phyloP scores from a whole-genome alignment of 2,113 vertebrate genomes.

The Ahaetulla prasina region DNA sequence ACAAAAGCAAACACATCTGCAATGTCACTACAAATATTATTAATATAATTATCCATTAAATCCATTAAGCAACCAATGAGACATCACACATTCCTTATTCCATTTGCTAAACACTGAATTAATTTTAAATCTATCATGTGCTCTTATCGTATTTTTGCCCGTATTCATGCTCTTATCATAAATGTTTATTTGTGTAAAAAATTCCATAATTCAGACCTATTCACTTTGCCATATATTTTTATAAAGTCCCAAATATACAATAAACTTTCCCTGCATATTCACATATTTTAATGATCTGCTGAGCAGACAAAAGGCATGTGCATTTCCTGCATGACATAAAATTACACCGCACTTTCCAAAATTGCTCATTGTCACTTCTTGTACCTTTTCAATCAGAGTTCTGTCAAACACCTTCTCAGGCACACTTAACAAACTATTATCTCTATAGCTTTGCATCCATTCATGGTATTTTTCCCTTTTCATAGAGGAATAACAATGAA shows the following conservation, averaged over 20 bases:
- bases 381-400: neutral
- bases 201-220: neutral
- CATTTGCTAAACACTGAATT: neutral
- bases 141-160: neutral
- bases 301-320: neutral
- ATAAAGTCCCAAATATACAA: neutral
- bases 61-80: neutral
- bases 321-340: neutral
- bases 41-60: neutral
- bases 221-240: neutral
- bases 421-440: neutral
- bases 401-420: neutral
- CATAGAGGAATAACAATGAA: neutral
- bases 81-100: neutral
- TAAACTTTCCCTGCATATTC: neutral
- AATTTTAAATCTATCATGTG: neutral
- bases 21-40: neutral
- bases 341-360: neutral
- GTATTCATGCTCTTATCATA: neutral
- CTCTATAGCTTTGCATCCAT: neutral
- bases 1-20: neutral
- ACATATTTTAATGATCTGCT: neutral
- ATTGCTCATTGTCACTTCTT: neutral
- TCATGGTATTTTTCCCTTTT: neutral
- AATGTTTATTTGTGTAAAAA: neutral